phyloP scores from a whole-genome alignment of 2,113 vertebrate genomes.

The Brienomyrus brachyistius region DNA sequence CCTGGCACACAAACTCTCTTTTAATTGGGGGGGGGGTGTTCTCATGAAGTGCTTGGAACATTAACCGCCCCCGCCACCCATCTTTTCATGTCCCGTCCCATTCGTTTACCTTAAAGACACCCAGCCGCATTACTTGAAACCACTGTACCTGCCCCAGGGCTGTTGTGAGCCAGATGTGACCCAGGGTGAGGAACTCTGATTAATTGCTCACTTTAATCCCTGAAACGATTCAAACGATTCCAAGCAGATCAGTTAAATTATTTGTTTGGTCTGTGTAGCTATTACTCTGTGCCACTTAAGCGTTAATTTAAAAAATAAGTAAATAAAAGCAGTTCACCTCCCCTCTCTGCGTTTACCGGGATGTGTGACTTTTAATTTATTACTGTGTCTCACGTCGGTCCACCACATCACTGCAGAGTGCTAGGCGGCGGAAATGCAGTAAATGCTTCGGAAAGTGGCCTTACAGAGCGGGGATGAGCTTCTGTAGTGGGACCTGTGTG shows the following conservation, averaged over 20 bases:
- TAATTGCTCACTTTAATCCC: not conserved
- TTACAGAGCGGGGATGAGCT: slow-evolving; percentile 38
- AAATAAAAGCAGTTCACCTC: not conserved
- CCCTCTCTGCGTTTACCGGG: not conserved
- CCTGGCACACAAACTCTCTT: slow-evolving; percentile 34
- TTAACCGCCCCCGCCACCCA: slow-evolving; percentile 32
- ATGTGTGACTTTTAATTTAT: not conserved
- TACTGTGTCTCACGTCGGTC: not conserved
- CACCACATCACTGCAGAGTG: slow-evolving; percentile 26
- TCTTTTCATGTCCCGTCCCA: slow-evolving; percentile 28
- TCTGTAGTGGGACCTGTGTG: slow-evolving; percentile 38
- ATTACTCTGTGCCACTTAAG: not conserved
- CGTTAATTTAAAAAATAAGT: no score
- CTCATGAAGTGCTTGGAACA: slow-evolving; percentile 31
- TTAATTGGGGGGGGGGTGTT: slow-evolving; percentile 32
- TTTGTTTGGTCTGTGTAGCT: not conserved
- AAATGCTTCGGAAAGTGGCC: slow-evolving; percentile 50
- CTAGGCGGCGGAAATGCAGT: slow-evolving; percentile 24
- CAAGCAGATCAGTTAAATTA: not conserved
- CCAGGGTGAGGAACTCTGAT: not conserved
- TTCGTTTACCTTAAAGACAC: slow-evolving; percentile 31
- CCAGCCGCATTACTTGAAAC: slow-evolving; percentile 35
- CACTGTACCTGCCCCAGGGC: not conserved
- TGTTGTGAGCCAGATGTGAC: not conserved
- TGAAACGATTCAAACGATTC: not conserved